phyloP scores from a whole-genome alignment of 1,140 invertebrate genomes.

The Drosophila mojavensis region DNA sequence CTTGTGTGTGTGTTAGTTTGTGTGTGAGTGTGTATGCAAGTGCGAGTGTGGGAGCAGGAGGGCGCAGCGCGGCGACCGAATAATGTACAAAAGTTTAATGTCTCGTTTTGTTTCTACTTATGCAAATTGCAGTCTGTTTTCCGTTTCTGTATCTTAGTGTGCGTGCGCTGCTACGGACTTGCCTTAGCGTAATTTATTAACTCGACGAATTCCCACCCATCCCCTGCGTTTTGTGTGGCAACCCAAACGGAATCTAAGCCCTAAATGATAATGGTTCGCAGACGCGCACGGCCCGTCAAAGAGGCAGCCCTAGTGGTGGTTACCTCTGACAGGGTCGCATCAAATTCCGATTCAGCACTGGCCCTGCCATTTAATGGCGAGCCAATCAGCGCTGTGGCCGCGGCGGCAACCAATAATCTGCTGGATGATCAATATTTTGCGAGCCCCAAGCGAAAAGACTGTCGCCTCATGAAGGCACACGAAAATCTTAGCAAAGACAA shows the following conservation, averaged over 20 bases:
- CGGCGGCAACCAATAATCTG: slow-evolving; percentile 41
- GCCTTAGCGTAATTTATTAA: slow-evolving; percentile 47
- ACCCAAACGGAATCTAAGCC: slow-evolving; percentile 7
- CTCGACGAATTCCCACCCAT: slow-evolving; percentile 23
- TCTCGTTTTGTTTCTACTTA: slow-evolving; percentile 57
- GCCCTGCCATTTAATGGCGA: slow-evolving; percentile 36
- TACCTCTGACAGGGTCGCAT: slow-evolving; percentile 26
- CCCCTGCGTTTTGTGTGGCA: slow-evolving; percentile 1
- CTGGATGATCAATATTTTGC: slow-evolving; percentile 83
- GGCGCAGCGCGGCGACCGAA: slow-evolving; percentile 14
- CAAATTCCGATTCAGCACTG: slow-evolving; percentile 23
- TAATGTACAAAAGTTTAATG: slow-evolving; percentile 46
- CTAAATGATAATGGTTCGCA: slow-evolving; percentile 75
- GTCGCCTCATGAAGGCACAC: slow-evolving; percentile 71
- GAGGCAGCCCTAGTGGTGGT: slow-evolving; percentile 46
- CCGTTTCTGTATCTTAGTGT: slow-evolving; percentile 30
- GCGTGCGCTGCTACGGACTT: slow-evolving; percentile 36
- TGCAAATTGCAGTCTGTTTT: slow-evolving; percentile 68
- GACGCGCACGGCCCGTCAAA: slow-evolving; percentile 66
- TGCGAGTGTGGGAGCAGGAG: slow-evolving; percentile 22
- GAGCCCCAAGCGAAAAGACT: slow-evolving; percentile 84
- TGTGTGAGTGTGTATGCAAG: slow-evolving; percentile 14
- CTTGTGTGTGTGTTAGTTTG: slow-evolving; percentile 9
- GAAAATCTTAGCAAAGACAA: slow-evolving; percentile 61
- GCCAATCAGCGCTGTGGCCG: slow-evolving; percentile 31